Percentiles rank a stretch among this genome's conserved stretches.
These are phyloP conservation scores for Pseudochirops corinnae DNA, from an alignment of 2,797 vertebrate species.

Conservation along the genomic window DNA sequence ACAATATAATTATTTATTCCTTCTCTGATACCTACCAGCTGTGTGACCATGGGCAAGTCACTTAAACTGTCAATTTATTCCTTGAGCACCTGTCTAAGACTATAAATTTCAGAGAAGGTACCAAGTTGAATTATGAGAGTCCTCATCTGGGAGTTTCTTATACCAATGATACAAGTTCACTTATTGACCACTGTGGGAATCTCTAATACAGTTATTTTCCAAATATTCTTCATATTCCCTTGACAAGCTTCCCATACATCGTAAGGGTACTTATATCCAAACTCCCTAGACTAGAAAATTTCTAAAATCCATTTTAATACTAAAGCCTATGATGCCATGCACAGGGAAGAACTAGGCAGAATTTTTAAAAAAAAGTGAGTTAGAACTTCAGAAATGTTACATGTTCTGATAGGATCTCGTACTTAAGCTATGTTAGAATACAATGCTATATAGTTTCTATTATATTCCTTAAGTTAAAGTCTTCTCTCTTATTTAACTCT, in stretches of 20 bases:
- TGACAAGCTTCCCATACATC: background rate
- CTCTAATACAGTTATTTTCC: background rate
- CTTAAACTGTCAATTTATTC: background rate
- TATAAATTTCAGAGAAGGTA: background rate
- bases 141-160: background rate
- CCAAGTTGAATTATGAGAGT: background rate
- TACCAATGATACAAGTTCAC: background rate
- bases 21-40: background rate
- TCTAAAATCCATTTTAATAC: background rate
- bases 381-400: background rate
- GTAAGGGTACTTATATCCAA: background rate
- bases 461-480: background rate
- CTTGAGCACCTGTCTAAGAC: background rate
- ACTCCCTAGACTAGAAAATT: background rate
- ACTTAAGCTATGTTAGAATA: background rate
- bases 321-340: background rate
- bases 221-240: background rate
- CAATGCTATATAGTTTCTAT: background rate
- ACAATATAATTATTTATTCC: background rate
- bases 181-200: background rate
- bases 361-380: background rate
- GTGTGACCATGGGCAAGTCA: background rate
- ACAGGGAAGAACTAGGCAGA: background rate
- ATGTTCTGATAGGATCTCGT: background rate
- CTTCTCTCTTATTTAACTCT: background rate